Base-by-base conservation (phyloP, 1,140 invertebrate genomes). In the Meteorus sp. region DNA sequence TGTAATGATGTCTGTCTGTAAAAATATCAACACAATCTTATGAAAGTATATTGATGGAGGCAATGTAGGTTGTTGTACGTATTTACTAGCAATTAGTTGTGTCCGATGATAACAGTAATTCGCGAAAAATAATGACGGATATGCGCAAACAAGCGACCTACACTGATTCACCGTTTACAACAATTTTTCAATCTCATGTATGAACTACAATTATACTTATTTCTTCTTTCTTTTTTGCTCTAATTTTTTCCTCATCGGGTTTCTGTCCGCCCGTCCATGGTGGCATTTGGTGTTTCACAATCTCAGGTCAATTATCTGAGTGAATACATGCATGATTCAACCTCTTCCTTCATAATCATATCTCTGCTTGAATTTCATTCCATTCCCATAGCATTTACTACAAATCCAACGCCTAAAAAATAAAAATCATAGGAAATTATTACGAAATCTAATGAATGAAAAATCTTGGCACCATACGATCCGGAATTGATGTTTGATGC, bases 21-120 rank as follows among this genome's bases (percentile, higher is more conserved):
- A 11, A 39, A 39, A 39, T n/a, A 4, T 5, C 5, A 15, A 13
- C 1, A 6, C 13, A 8, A 15, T 13, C 11, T 31, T 31, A 8
- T 31, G 6, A 8, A 11, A 31, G 11, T 31, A 31, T 11, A 6
- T 31, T 6, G 11, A 39, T 39, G n/a, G 4, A 29, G 27, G 4
- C 27, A 29, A 9, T 29, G 27, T 9, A 29, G 27, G 27, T 29
- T 29, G 27, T 29, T 4, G 27, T 39, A 39, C 13, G 5, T 5
- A 39, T 11, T 11, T 6, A 39, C 35, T 39, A 15, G n/a, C 23
- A 27, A 29, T 52, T 9, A 52, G 19, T 35, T 31, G 50, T 4
- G 9, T 23, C 25, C 15, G 17, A 22, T 37, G 33, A 52, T 52
- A 19, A 39, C 20, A 52, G 29, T 37, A 15, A 52, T 52, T 52